Evolutionary conservation across 2,113 vertebrate genomes (phyloP), one percentile per base, ranked within the genome.

Genomic region (Callaeas wilsoni): DNA sequence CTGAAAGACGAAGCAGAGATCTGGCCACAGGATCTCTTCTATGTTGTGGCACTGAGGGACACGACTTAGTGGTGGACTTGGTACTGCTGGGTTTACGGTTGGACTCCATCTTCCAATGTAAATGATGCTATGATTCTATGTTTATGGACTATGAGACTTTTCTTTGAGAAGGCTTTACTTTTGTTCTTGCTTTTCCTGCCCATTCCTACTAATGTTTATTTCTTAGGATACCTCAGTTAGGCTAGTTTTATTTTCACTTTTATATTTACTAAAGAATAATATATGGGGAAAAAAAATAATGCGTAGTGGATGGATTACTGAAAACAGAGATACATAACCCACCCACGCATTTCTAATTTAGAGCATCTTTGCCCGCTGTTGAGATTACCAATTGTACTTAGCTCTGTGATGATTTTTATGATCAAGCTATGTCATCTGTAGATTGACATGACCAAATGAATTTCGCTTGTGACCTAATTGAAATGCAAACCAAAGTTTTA

Each of bases 401-500:
- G 67, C 82, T 57, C 74, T 70, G 53, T 91, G 39, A 53, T 78
- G 93, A 84, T 90, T 90, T 95, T 93, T 88, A 41, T 77, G 91
- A 96, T 97, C 60, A 44, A 90, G 85, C 77, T 93, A 18, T 93
- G 93, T 95, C 88, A 46, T 41, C 79, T 91, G 83, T 88, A 68
- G 65, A 44, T 46, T 97, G 96, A 97, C 93, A 29, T 60, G 83
- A 62, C 32, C 44, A 80, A 75, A 75, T 92, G 93, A 62, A 69
- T 95, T 89, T 88, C 4, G 7, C 87, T 93, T 91, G 93, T 94
- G 93, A 96, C 95, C 86, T 81, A 82, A 75, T 10, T 87, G 88
- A 96, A 93, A 92, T 35, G 29, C 84, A 93, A 95, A 90, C 47
- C 49, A 25, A 88, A 81, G 73, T 93, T 94, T 96, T 92, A 94